A percentile compares a stretch with the other conserved stretches of the same genome.
phyloP scores from a whole-genome alignment of 2,797 vertebrate species.

The Tragelaphus eurycerus region DNA sequence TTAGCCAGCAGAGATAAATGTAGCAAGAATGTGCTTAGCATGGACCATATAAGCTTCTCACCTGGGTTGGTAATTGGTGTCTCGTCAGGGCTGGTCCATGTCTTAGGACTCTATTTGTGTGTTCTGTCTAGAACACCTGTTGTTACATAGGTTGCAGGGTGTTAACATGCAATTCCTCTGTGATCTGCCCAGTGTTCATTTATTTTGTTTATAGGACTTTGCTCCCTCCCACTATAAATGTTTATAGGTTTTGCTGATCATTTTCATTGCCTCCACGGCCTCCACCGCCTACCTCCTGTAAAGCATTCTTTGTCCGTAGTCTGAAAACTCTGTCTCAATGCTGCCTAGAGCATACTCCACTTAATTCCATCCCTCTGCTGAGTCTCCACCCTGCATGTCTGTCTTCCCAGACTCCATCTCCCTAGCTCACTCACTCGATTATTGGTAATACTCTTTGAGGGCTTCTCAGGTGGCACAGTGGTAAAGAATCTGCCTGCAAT shows the following conservation, averaged over 20 bases:
- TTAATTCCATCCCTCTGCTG: background rate
- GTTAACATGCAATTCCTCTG: background rate
- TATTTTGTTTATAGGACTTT: background rate
- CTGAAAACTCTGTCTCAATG: background rate
- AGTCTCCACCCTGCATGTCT: accelerated
- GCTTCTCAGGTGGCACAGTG: background rate
- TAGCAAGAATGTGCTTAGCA: background rate
- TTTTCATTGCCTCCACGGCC: background rate
- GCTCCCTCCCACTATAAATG: background rate
- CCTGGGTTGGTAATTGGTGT: background rate
- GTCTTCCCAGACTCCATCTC: background rate
- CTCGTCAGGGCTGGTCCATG: background rate
- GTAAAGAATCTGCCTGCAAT: background rate
- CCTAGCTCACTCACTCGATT: background rate
- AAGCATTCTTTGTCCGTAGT: background rate
- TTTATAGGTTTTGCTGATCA: background rate
- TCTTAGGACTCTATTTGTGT: background rate
- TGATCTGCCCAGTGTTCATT: background rate
- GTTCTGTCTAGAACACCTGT: background rate
- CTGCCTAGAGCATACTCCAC: background rate
- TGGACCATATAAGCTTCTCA: background rate
- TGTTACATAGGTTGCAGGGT: background rate
- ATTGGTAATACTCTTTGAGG: background rate
- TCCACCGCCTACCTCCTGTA: background rate
- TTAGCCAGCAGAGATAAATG: background rate